A percentile compares a stretch with the other conserved stretches of the same genome.
These are phyloP conservation scores for Cremastinae sp. DNA, from an alignment of 2,888 invertebrate species.

Conservation along the genomic window DNA sequence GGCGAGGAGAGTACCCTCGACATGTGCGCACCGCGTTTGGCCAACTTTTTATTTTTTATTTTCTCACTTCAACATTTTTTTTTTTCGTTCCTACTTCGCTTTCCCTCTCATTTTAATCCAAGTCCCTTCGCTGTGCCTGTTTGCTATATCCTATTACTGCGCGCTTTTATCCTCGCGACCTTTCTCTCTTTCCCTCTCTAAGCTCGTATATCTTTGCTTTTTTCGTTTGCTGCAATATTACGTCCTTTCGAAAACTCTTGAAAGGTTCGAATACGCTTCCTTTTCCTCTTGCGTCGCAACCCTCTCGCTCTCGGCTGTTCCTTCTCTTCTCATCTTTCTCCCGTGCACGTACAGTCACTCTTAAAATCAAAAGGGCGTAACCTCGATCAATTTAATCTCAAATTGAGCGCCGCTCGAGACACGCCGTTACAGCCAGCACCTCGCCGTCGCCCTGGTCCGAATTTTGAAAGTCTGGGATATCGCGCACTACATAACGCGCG, in stretches of 20 bases:
- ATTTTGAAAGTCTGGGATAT: constrained; percentile 24
- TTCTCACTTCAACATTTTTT: too few relatives aligned
- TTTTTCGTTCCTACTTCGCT: too few relatives aligned
- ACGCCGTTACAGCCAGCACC: constrained; percentile 11
- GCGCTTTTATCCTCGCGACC: constrained; percentile 43
- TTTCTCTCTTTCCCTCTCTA: constrained; percentile 28
- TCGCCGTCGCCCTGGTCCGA: constrained; percentile 22
- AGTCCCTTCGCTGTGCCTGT: constrained; percentile 58
- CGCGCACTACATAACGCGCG: neutral
- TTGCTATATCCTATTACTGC: constrained; percentile 35
- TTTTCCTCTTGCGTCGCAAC: constrained; percentile 20
- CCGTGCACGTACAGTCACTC: constrained; percentile 20
- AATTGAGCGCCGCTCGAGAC: neutral
- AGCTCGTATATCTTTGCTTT: constrained; percentile 23
- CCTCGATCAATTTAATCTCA: neutral
- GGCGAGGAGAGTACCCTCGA: too few relatives aligned
- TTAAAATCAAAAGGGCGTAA: constrained; percentile 18
- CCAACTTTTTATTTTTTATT: too few relatives aligned
- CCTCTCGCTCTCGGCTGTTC: neutral
- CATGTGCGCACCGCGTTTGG: too few relatives aligned
- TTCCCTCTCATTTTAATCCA: constrained; percentile 48
- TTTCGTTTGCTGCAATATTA: constrained; percentile 65
- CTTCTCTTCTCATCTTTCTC: constrained; percentile 26
- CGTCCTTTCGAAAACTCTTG: constrained; percentile 66
- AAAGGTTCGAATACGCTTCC: constrained; percentile 58